Evolutionary conservation across 1,140 invertebrate species (phyloP), one percentile per base, ranked within the genome.

Genomic region (Drosophila hydei): DNA sequence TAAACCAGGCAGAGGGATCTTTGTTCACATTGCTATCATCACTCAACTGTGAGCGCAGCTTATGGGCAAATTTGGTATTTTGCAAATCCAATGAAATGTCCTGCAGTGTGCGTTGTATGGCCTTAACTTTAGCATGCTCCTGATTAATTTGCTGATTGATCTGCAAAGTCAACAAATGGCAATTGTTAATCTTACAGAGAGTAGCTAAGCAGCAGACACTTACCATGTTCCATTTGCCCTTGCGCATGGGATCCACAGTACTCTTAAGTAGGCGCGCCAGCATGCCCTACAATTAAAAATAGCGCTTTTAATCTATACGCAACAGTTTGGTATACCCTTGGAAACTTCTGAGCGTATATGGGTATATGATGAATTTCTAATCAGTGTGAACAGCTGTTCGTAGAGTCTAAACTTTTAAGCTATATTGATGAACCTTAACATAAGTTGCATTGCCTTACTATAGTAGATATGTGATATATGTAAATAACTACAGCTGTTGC

Each of bases 81-180:
- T 91, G 90, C 58, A 92, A 74, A 75, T 91, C 91, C 30, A 92
- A 61, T 12, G 91, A 91, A 50, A 92, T 91, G 33, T 91, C 91
- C 55, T 81, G 93, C 60, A 98, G 91, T 8, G 95, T 95, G 60
- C 93, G 94, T 71, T 94, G 95, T 25, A 96, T 94, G 48, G 95
- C 95, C 92, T 98, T 98, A 1, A 99, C 94, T 91, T 97, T 95
- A 88, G 98, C 96, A 92, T 97, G 98, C 92, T 99, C 98, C 50
- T 95, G 93, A 23, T 94, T 95, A 79, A 99, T 96, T 92, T 97
- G 95, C 79, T 97, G 96, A 89, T 98, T 97, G 9, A 98, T 95
- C 96, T 97, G 38, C 16, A 11, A 4, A 0, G 4, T 3, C 0
- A 30, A 2, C 4, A 16, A 14, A 30, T 11, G 25, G 5, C 21